Evolutionary conservation across 2,888 invertebrate species (phyloP), one percentile per base, ranked within the genome.

Genomic region (Rapana venosa): DNA sequence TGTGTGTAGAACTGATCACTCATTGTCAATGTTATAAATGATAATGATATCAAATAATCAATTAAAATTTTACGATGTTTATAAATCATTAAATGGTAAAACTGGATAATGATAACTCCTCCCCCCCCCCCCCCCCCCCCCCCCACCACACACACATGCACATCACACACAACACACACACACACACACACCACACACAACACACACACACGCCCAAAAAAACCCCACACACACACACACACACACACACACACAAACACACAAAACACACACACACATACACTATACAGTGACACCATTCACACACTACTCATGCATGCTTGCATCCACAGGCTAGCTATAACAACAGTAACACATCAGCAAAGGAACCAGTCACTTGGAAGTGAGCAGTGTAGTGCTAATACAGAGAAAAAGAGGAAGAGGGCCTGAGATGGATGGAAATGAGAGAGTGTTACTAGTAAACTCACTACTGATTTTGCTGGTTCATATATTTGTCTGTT

Each of bases 161-260:
- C 66, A 66, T 13, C 66, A 66, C 66, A 66, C 66, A 66, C 66
- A 66, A 4, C 74, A 74, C 74, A 74, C 74, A 74, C 74, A 74
- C 74, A 74, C 74, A 74, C 74, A 74, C 74, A 74, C 74, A 74
- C 2, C 17, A 66, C 66, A 66, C 66, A 66, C 66, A 66, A n/a
- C 70, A 70, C 26, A 70, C 70, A 70, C 70, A 70, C 26, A 70
- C 70, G 22, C 70, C 5, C 70, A 70, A 13, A 22, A 13, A 83
- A 36, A 47, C n/a, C n/a, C n/a, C n/a, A n/a, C 84, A 84, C 84
- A 84, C 84, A 47, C n/a, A 56, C 84, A 84, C 56, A 84, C 84
- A 84, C 56, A 84, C 84, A 84, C 56, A 84, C 84, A 84, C 56
- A 84, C 56, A 84, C 47, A 84, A 8, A 84, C 84, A 84, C 56